Evolutionary conservation across 2,797 vertebrate genomes (phyloP).

Genomic region (Clamator glandarius): DNA sequence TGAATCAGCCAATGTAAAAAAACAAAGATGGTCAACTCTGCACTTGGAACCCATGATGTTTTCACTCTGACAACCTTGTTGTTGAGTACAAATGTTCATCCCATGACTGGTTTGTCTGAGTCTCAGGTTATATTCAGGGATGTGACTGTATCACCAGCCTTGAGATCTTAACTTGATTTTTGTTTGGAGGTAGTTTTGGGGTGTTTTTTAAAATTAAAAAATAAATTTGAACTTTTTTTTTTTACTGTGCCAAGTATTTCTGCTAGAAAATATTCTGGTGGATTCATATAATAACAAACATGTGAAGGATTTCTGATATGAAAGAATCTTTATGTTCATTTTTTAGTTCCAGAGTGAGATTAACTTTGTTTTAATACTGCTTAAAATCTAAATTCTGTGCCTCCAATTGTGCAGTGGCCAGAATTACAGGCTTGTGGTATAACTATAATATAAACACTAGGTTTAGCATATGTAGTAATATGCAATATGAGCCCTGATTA

Average conservation of each 20-base stretch:
- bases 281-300: constrained; percentile 47
- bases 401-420: neutral
- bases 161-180: constrained; percentile 24
- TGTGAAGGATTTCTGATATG: constrained; percentile 44
- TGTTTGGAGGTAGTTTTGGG: neutral
- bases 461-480: neutral
- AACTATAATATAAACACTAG: neutral
- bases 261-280: constrained; percentile 25
- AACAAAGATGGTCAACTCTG: constrained; percentile 71
- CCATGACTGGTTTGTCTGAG: constrained; percentile 77
- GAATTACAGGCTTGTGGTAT: neutral
- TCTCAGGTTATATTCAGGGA: constrained; percentile 61
- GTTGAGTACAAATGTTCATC: constrained; percentile 76
- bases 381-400: neutral
- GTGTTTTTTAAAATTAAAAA: constrained; percentile 27
- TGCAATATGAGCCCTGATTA: neutral
- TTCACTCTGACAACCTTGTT: constrained; percentile 68
- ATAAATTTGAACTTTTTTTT: constrained; percentile 33
- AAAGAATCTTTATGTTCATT: neutral
- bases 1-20: constrained; percentile 79
- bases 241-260: constrained; percentile 54
- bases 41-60: constrained; percentile 80
- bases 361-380: neutral
- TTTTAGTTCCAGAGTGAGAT: constrained; percentile 19
- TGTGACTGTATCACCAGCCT: constrained; percentile 59